Evolutionary conservation across 1,140 invertebrate species (phyloP), one percentile per base, ranked within the genome.

Genomic region (Panulirus ornatus): DNA sequence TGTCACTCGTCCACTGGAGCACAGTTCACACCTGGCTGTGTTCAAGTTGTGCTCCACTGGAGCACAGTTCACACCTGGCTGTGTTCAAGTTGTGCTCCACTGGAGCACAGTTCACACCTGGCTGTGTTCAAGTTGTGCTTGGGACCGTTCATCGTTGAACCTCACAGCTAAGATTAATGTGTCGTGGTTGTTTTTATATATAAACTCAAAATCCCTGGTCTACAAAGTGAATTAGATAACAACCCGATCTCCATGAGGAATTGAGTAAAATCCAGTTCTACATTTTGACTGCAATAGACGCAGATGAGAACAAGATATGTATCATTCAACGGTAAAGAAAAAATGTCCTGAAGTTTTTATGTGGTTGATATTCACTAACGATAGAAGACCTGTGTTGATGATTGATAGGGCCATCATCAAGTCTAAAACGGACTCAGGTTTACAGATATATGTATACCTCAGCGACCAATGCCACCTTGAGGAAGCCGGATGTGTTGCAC

Each of bases 401-500:
- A 36, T 76, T n/a, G 27, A 76, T 36, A 76, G 38, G 34, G 2
- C 73, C 73, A 22, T 76, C 19, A 76, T 36, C 38, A n/a, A 36
- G 5, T 14, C 73, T 19, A 14, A 76, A 6, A 6, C 38, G 8
- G 73, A 76, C 73, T 76, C 27, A 34, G 73, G 73, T 36, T 34
- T 5, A 36, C 73, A 27, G 34, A 36, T 76, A 22, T 76, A 76
- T 76, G 73, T n/a, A 19, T n/a, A n/a, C n/a, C n/a, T 76, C 30
- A 22, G 73, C 73, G 22, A 34, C 73, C 14, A 36, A 76, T 38
- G 73, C 73, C 9, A 76, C 73, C 9, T 36, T 76, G 6, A 76
- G 22, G 38, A 40, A 36, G 38, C 22, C 38, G 73, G 73, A 76
- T 76, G 73, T 76, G 73, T 76, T 76, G 19, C 73, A 76, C 16